A percentile compares a stretch with the other conserved stretches of the same genome.
phyloP scores from a whole-genome alignment of 2,888 invertebrate species.

The Sarcophaga caerulescens region DNA sequence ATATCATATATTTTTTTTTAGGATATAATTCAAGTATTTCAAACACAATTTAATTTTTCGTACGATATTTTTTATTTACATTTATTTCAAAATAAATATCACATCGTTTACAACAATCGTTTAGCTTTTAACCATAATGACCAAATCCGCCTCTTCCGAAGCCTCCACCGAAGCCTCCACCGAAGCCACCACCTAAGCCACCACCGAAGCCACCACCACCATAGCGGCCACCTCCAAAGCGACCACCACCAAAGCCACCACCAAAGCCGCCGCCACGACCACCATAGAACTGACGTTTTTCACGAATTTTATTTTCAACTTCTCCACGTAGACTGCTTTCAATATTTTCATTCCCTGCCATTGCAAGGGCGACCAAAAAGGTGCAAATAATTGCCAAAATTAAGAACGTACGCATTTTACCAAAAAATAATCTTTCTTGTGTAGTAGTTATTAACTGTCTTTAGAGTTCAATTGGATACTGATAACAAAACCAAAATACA shows the following conservation, averaged over 20 bases:
- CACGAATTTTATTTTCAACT: slow-evolving; percentile 15
- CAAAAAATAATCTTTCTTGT: background rate
- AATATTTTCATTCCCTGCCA: background rate
- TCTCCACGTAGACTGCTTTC: slow-evolving; percentile 9
- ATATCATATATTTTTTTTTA: too few species aligned
- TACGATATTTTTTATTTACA: too few species aligned
- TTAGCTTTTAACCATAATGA: background rate
- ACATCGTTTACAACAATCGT: too few species aligned
- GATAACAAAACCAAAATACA: background rate
- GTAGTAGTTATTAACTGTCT: background rate
- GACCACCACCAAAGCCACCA: too few species aligned
- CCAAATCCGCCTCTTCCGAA: slow-evolving; percentile 28
- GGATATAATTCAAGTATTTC: too few species aligned
- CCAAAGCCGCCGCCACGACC: too few species aligned
- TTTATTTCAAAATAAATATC: too few species aligned
- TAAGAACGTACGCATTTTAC: slow-evolving; percentile 36
- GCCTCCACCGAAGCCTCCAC: background rate
- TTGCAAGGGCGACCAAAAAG: background rate
- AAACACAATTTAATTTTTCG: too few species aligned
- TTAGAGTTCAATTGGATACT: slow-evolving; percentile 15
- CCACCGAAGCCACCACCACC: background rate
- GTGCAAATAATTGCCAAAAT: slow-evolving; percentile 6
- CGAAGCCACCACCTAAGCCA: background rate
- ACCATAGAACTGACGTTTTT: slow-evolving; percentile 29
- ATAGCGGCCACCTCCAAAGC: background rate